Percentiles rank a stretch among this genome's conserved stretches.
These are phyloP conservation scores for Lycaena phlaeas DNA, from an alignment of 2,888 invertebrate species.

Conservation along the genomic window DNA sequence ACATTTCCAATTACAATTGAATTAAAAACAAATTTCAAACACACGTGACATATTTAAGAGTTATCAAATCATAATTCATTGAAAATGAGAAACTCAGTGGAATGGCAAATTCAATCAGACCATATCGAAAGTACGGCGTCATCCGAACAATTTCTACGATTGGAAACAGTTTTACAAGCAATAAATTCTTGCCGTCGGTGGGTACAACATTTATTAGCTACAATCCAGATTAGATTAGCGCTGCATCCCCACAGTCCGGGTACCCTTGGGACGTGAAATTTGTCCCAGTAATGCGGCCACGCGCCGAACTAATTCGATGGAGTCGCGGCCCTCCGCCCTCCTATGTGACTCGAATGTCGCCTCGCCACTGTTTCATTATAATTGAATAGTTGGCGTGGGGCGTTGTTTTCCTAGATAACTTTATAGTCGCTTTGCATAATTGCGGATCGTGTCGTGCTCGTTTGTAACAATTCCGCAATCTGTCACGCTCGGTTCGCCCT, in stretches of 20 bases:
- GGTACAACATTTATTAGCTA: constrained; percentile 70
- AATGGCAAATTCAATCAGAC: constrained; percentile 64
- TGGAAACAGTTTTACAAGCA: constrained; percentile 73
- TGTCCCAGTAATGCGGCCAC: constrained; percentile 71
- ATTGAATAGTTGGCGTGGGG: constrained; percentile 67
- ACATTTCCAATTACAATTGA: no score
- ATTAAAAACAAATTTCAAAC: background rate
- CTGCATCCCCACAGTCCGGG: constrained; percentile 52
- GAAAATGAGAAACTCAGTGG: constrained; percentile 35
- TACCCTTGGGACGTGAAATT: constrained; percentile 56
- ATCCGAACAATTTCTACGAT: constrained; percentile 61
- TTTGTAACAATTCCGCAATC: constrained; percentile 64
- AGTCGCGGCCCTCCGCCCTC: constrained; percentile 48
- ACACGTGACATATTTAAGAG: background rate
- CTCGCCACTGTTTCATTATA: constrained; percentile 61
- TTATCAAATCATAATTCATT: constrained; percentile 6
- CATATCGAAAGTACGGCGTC: constrained; percentile 44
- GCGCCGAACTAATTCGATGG: constrained; percentile 67
- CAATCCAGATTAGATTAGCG: constrained; percentile 71
- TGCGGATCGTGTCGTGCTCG: constrained; percentile 53
- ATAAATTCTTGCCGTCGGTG: constrained; percentile 64
- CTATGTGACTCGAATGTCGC: constrained; percentile 63
- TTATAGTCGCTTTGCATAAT: constrained; percentile 69
- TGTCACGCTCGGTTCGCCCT: constrained; percentile 42
- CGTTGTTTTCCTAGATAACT: constrained; percentile 67